phyloP scores from a whole-genome alignment of 2,797 vertebrate species.

The Ispidina picta region DNA sequence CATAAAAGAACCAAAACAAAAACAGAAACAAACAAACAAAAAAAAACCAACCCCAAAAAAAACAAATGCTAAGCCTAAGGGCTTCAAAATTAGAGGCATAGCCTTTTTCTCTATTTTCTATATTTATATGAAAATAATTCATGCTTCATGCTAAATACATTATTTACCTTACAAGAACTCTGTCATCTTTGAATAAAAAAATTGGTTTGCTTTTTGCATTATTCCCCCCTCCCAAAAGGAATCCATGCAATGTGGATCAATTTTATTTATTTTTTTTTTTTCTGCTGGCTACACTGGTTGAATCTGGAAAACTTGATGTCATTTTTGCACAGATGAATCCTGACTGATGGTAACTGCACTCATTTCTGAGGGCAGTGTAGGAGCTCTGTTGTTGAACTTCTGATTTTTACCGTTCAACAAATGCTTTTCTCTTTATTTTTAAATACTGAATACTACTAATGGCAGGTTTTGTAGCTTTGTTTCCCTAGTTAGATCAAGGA shows the following conservation, averaged over 20 bases:
- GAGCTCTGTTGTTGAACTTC: constrained; percentile 55
- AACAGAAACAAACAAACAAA: constrained; percentile 40
- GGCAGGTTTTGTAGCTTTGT: constrained; percentile 82
- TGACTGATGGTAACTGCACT: constrained; percentile 83
- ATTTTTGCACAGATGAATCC: constrained; percentile 89
- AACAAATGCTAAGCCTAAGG: constrained; percentile 86
- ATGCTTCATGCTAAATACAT: constrained; percentile 99
- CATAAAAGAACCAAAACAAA: constrained; percentile 48
- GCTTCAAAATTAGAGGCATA: constrained; percentile 96
- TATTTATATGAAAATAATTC: constrained; percentile 99
- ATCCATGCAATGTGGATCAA: constrained; percentile 94
- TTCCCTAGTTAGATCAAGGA: constrained; percentile 68
- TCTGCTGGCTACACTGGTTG: constrained; percentile 92
- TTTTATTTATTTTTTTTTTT: constrained; percentile 75
- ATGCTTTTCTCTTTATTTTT: constrained; percentile 58
- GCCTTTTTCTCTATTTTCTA: constrained; percentile 95
- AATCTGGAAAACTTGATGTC: constrained; percentile 85
- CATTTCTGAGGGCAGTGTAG: constrained; percentile 84
- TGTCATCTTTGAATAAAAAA: constrained; percentile 91
- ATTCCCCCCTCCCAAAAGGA: constrained; percentile 70
- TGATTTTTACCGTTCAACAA: constrained; percentile 50
- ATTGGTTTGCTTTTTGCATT: constrained; percentile 84
- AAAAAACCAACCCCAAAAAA: constrained; percentile 24
- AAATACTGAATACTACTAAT: constrained; percentile 77
- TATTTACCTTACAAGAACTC: constrained; percentile 98